These are phyloP conservation scores for Spisula subtruncata DNA, from an alignment of 2,888 invertebrate genomes.

Conservation along the genomic window DNA sequence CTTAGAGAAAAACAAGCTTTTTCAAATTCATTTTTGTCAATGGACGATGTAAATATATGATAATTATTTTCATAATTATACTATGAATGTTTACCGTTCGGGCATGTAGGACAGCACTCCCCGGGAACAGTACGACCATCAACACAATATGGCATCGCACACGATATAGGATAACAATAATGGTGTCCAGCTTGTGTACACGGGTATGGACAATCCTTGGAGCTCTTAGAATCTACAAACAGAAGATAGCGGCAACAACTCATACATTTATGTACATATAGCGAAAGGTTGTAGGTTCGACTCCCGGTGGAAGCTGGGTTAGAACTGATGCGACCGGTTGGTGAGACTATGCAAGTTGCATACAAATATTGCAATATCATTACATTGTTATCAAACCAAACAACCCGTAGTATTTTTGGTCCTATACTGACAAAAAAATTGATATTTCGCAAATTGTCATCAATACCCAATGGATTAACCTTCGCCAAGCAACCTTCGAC, in stretches of 20 bases:
- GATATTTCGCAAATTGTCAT: no score
- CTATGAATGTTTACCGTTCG: conserved; percentile 49
- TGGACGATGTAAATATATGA: neutral
- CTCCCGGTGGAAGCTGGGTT: no score
- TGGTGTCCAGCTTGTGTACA: conserved; percentile 52
- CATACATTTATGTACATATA: neutral
- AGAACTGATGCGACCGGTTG: no score
- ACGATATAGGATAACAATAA: conserved; percentile 58
- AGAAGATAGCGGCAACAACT: no score
- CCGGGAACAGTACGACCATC: conserved; percentile 44
- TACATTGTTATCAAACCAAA: no score
- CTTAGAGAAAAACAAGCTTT: no score
- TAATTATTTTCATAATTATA: no score
- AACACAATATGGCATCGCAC: conserved; percentile 58
- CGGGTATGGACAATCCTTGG: conserved; percentile 39
- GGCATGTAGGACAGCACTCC: conserved; percentile 63
- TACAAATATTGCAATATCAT: no score
- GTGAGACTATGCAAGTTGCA: neutral
- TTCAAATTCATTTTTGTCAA: neutral
- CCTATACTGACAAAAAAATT: no score
- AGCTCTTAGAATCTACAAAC: neutral
- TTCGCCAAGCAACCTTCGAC: no score
- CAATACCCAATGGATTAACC: no score
- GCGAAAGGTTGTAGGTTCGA: no score
- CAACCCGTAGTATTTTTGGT: neutral